A percentile compares a stretch with the other conserved stretches of the same genome.
Conservation (phyloP, 2,797 vertebrate species). For the Myripristis murdjan region DNA sequence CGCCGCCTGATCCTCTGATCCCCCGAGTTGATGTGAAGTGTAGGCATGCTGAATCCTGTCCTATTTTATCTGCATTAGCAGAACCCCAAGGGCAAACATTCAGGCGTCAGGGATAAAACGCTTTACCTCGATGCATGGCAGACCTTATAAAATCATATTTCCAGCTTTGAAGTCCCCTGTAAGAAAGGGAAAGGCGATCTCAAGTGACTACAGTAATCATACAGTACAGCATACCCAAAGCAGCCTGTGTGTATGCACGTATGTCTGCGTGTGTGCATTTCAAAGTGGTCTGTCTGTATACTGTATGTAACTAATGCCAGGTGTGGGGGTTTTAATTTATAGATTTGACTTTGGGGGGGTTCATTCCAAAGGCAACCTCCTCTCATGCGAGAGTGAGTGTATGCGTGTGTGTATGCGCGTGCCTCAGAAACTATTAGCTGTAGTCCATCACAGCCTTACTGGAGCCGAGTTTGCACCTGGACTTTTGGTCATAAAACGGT, state of each 20-base stretch:
- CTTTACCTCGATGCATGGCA: conserved; percentile 17
- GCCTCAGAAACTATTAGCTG: conserved; percentile 27
- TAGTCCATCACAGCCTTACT: conserved; percentile 40
- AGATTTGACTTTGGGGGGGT: conserved; percentile 42
- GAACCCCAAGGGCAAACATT: conserved; percentile 31
- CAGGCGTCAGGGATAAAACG: conserved; percentile 27
- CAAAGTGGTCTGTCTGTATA: conserved; percentile 45
- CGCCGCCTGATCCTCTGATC: conserved; percentile 37
- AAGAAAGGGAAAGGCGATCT: conserved; percentile 19
- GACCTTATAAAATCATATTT: conserved; percentile 17
- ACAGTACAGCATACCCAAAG: conserved; percentile 13
- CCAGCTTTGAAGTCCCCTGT: conserved; percentile 46
- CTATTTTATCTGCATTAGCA: conserved; percentile 47
- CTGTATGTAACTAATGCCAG: conserved; percentile 52
- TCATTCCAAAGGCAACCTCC: conserved; percentile 36
- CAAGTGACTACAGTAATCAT: conserved; percentile 27
- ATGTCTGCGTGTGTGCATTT: conserved; percentile 43
- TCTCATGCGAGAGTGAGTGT: conserved; percentile 3
- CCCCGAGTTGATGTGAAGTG: conserved; percentile 24
- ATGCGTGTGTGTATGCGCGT: conserved; percentile 3
- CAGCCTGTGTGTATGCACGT: conserved; percentile 37
- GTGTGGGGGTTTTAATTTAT: conserved; percentile 67
- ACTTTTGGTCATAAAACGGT: conserved; percentile 57
- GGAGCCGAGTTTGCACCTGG: conserved; percentile 69
- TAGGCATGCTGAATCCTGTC: conserved; percentile 62